Evolutionary conservation across 2,888 invertebrate species (phyloP).

Genomic region (Patella pellucida): DNA sequence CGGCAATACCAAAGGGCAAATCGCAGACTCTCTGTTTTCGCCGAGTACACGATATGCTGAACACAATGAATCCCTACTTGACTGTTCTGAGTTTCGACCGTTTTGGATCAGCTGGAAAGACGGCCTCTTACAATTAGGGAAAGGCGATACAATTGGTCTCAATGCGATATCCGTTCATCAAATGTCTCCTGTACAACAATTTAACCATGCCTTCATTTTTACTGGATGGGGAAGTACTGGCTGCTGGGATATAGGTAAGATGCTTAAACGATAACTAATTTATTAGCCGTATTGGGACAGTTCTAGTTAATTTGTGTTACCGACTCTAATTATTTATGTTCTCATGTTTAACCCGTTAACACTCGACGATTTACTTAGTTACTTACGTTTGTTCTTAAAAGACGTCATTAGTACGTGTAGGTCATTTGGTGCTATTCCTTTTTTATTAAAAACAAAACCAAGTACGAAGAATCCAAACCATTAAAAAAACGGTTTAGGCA

Average conservation of each 20-base stretch:
- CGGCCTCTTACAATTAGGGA: not conserved
- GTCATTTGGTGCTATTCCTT: no score
- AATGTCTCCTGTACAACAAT: not conserved
- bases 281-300: no score
- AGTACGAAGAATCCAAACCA: no score
- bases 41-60: not conserved
- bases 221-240: not conserved
- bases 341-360: no score
- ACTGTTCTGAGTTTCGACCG: not conserved
- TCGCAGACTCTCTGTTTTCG: not conserved
- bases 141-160: not conserved
- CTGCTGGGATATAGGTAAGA: not conserved
- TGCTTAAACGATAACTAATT: no score
- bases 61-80: not conserved
- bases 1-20: not conserved
- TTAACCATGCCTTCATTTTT: not conserved
- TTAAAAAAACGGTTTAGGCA: no score
- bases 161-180: not conserved
- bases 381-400: no score
- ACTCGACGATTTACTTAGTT: no score
- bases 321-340: no score
- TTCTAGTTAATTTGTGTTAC: no score
- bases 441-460: no score
- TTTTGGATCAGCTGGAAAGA: constrained; percentile 6
- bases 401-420: no score